Evolutionary conservation across 2,797 vertebrate genomes (phyloP).

Genomic region (Muscicapa striata): DNA sequence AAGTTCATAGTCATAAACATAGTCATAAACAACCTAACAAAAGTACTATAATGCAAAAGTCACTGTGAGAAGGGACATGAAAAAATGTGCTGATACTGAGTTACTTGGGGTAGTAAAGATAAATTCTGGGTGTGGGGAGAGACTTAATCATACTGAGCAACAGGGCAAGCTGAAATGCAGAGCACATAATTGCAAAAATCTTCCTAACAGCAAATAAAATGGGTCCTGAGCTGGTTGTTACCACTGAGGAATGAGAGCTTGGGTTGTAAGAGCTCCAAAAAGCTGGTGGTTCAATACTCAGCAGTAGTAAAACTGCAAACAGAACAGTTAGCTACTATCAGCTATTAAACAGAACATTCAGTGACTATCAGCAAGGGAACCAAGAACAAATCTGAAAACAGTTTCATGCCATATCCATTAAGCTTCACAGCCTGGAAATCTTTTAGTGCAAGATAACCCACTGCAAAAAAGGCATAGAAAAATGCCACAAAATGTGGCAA

Average conservation of each 20-base stretch:
- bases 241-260: background rate
- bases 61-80: background rate
- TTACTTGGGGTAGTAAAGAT: background rate
- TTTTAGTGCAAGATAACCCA: background rate
- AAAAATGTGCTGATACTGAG: background rate
- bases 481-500: background rate
- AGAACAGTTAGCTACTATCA: background rate
- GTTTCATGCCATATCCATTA: background rate
- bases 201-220: background rate
- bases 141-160: background rate
- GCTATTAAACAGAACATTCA: background rate
- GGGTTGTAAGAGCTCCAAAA: background rate
- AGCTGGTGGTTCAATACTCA: background rate
- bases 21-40: background rate
- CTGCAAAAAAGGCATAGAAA: background rate
- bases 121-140: background rate
- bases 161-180: background rate
- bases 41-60: background rate
- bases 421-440: background rate
- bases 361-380: background rate
- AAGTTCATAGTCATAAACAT: background rate
- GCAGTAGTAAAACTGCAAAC: background rate
- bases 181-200: background rate
- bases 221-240: background rate
- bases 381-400: background rate